Percentiles rank a stretch among this genome's conserved stretches.
Conservation (phyloP, 1,140 invertebrate species). For the Microvelia longipes region DNA sequence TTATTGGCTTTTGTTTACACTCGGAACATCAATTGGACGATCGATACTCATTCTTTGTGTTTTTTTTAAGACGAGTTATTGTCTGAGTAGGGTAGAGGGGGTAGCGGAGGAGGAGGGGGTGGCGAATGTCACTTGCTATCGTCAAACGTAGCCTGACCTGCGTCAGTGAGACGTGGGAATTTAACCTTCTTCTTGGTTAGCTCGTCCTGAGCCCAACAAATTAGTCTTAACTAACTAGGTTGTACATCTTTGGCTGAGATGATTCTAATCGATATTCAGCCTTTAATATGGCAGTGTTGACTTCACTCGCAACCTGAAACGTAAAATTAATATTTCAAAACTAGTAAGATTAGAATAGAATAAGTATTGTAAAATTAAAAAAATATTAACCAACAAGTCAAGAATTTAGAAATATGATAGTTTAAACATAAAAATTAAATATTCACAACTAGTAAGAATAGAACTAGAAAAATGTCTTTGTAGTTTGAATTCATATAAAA, state of each 20-base stretch:
- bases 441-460: too few species aligned
- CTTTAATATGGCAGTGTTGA: slow-evolving; percentile 89
- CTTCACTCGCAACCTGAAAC: slow-evolving; percentile 81
- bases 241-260: slow-evolving; percentile 77
- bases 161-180: slow-evolving; percentile 83
- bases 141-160: not conserved
- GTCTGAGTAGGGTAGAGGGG: not conserved
- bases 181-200: slow-evolving; percentile 84
- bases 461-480: too few species aligned
- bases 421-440: too few species aligned
- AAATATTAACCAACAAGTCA: too few species aligned
- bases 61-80: not conserved
- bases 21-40: too few species aligned
- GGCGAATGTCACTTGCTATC: not conserved
- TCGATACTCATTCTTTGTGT: not conserved
- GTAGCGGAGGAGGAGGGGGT: not conserved
- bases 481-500: too few species aligned
- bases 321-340: too few species aligned
- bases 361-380: too few species aligned
- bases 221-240: slow-evolving; percentile 77
- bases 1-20: too few species aligned
- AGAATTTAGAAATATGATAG: too few species aligned
- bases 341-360: too few species aligned
- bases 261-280: slow-evolving; percentile 69
- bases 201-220: slow-evolving; percentile 90